Percentiles rank a stretch among this genome's conserved stretches.
phyloP scores from a whole-genome alignment of 2,113 vertebrate species.

The Archocentrus centrarchus region DNA sequence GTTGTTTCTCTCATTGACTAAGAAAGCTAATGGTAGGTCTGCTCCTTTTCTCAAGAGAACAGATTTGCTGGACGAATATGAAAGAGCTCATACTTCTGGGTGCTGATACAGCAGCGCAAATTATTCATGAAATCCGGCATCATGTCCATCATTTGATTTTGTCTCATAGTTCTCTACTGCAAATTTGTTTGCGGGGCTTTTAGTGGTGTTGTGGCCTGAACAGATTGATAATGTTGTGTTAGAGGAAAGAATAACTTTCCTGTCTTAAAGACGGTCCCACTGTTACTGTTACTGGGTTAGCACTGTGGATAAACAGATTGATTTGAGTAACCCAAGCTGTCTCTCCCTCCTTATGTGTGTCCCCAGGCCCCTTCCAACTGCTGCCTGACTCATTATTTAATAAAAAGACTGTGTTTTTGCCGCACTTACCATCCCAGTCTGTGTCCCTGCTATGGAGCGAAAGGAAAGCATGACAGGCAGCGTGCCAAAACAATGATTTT shows the following conservation, averaged over 20 bases:
- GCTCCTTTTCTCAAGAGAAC: not conserved
- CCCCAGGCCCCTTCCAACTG: conserved; percentile 65
- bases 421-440: conserved; percentile 38
- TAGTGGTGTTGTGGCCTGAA: not conserved
- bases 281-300: conserved; percentile 47
- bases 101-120: conserved; percentile 3
- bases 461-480: conserved; percentile 36
- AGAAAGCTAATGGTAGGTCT: not conserved
- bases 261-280: conserved; percentile 24
- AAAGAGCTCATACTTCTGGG: not conserved
- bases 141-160: not conserved
- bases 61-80: not conserved
- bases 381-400: conserved; percentile 71
- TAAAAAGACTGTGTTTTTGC: conserved; percentile 40
- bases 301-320: conserved; percentile 61
- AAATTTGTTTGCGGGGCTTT: not conserved
- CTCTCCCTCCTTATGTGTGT: conserved; percentile 40
- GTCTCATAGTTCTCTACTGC: not conserved
- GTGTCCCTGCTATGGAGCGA: conserved; percentile 35
- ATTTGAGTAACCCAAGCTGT: conserved; percentile 60
- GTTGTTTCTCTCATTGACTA: not conserved
- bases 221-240: conserved; percentile 21
- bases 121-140: not conserved
- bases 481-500: conserved; percentile 5
- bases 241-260: conserved; percentile 32